phyloP scores from a whole-genome alignment of 2,113 vertebrate species.

The Cololabis saira region DNA sequence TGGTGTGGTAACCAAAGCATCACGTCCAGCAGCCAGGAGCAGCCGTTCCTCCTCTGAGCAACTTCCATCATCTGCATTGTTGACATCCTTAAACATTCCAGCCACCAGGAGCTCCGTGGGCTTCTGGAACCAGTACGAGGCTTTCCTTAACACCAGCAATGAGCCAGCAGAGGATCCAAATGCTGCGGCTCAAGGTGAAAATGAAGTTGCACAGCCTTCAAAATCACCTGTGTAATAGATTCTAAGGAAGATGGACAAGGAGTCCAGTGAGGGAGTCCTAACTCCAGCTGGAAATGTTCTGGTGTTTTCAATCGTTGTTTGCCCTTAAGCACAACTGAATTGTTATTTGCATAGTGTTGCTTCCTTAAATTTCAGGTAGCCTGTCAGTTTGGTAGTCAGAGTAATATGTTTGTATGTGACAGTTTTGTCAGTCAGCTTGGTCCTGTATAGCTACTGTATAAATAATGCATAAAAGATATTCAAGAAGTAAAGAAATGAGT shows the following conservation, averaged over 20 bases:
- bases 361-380: constrained; percentile 66
- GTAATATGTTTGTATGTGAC: constrained; percentile 74
- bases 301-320: constrained; percentile 57
- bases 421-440: constrained; percentile 65
- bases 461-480: constrained; percentile 44
- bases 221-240: constrained; percentile 55
- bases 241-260: constrained; percentile 51
- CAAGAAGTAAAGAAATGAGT: constrained; percentile 7
- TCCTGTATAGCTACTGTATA: constrained; percentile 50
- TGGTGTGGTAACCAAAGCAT: constrained; percentile 69
- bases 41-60: constrained; percentile 74
- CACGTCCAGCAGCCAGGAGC: constrained; percentile 66
- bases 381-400: constrained; percentile 67
- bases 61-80: constrained; percentile 59
- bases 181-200: constrained; percentile 52
- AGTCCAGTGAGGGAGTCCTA: constrained; percentile 50
- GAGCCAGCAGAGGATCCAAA: constrained; percentile 60
- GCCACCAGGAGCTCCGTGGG: constrained; percentile 77
- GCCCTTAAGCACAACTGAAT: constrained; percentile 53
- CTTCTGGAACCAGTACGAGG: constrained; percentile 82
- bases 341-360: constrained; percentile 55
- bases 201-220: constrained; percentile 31
- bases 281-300: constrained; percentile 23
- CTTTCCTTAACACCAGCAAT: constrained; percentile 71
- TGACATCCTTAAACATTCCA: constrained; percentile 67